These are phyloP conservation scores for Stichodactyla helianthus DNA, from an alignment of 64 coral and sea anemone genomes.

Conservation along the genomic window DNA sequence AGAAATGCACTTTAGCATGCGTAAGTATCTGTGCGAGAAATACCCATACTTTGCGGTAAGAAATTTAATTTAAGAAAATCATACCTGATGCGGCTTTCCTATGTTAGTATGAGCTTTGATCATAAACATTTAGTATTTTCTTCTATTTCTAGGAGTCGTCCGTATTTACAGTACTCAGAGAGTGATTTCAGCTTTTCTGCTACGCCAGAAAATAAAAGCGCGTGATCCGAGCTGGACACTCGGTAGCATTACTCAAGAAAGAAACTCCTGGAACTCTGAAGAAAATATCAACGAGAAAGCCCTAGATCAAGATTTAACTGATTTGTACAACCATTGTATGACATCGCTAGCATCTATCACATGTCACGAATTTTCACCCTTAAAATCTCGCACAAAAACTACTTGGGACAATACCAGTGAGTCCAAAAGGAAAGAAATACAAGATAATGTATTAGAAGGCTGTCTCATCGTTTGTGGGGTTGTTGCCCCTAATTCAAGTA, in stretches of 20 bases:
- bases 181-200: too few species aligned
- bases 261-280: background rate
- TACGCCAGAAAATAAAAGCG: too few species aligned
- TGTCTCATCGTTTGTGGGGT: conserved; percentile 40
- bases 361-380: conserved; percentile 1
- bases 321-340: conserved; percentile 26
- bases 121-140: too few species aligned
- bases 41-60: too few species aligned
- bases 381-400: conserved; percentile 25
- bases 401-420: conserved; percentile 29
- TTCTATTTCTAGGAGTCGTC: too few species aligned
- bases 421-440: background rate
- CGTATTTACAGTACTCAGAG: too few species aligned
- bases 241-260: background rate
- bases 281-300: background rate
- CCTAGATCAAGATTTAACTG: background rate
- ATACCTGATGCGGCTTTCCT: too few species aligned
- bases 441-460: conserved; percentile 34
- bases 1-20: too few species aligned
- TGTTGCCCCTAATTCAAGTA: conserved; percentile 38
- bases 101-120: too few species aligned
- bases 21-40: too few species aligned
- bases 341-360: background rate
- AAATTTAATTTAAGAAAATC: too few species aligned
- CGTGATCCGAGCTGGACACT: too few species aligned